Evolutionary conservation across 1,140 invertebrate species (phyloP).

Genomic region (Pogonognathellus flavescens): DNA sequence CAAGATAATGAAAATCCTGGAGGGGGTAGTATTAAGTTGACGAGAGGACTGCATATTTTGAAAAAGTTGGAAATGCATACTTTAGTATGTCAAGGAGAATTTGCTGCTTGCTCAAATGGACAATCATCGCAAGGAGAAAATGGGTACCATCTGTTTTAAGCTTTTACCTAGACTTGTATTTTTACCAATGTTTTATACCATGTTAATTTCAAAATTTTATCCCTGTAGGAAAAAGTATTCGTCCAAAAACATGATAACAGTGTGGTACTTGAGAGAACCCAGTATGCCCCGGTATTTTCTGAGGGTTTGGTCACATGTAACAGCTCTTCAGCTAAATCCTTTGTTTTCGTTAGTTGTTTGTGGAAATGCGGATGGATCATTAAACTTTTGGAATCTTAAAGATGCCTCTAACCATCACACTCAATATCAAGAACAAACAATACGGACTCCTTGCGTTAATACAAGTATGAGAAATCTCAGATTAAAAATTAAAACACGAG

Average conservation of each 20-base stretch:
- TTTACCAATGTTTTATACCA: no score
- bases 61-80: conserved; percentile 59
- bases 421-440: conserved; percentile 62
- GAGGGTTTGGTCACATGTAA: conserved; percentile 61
- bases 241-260: conserved; percentile 58
- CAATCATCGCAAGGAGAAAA: conserved; percentile 17
- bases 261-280: conserved; percentile 63
- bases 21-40: neutral
- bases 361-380: conserved; percentile 60
- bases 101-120: conserved; percentile 61
- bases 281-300: conserved; percentile 61
- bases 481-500: no score
- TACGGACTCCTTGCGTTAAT: conserved; percentile 63
- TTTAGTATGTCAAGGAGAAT: conserved; percentile 52
- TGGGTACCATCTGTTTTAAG: no score
- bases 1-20: neutral
- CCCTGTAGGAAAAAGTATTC: conserved; percentile 29
- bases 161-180: no score
- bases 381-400: conserved; percentile 63
- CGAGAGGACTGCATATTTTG: conserved; percentile 49
- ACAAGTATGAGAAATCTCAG: conserved; percentile 56
- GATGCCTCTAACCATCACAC: conserved; percentile 55
- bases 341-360: conserved; percentile 46
- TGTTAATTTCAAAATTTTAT: neutral
- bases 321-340: conserved; percentile 42